These are phyloP conservation scores for Enteromius afrohamiltoni DNA, from an alignment of 2,797 vertebrate species.

Conservation along the genomic window DNA sequence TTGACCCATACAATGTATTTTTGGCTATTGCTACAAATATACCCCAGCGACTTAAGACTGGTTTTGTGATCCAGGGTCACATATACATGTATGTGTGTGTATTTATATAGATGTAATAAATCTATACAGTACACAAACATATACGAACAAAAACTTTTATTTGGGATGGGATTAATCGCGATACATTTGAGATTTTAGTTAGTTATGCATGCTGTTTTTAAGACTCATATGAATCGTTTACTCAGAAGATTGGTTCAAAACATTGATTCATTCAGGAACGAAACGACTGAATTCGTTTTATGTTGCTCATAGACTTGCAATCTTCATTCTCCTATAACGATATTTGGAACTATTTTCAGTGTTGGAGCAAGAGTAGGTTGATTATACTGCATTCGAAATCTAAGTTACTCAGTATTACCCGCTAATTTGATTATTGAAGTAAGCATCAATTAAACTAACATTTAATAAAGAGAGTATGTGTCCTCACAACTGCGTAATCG, in stretches of 20 bases:
- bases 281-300: neutral
- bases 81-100: neutral
- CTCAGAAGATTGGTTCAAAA: neutral
- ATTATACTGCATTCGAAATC: neutral
- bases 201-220: neutral
- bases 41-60: too few relatives aligned
- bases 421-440: neutral
- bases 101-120: neutral
- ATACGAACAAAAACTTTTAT: neutral
- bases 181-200: neutral
- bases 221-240: neutral
- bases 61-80: too few relatives aligned
- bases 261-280: neutral
- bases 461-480: neutral
- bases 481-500: neutral
- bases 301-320: neutral
- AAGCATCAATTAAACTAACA: neutral
- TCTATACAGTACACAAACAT: neutral
- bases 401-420: neutral
- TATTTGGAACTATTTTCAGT: neutral
- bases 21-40: too few relatives aligned
- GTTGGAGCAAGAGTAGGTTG: too few relatives aligned
- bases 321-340: neutral
- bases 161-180: neutral
- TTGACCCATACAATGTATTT: too few relatives aligned